Base-by-base conservation (phyloP, 1,140 invertebrate genomes). In the Atta colombica region DNA sequence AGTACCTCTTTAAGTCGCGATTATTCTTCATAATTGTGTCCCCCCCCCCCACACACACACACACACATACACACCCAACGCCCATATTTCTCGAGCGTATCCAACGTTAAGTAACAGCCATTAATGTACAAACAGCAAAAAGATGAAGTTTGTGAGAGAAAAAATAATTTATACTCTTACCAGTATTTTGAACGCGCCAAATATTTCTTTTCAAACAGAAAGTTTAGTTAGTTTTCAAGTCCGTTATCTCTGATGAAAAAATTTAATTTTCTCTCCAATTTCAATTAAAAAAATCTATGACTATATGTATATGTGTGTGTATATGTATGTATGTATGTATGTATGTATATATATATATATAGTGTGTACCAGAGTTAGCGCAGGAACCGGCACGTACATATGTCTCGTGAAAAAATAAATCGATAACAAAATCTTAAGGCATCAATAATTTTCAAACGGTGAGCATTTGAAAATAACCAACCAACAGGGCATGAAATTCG, bases 1-100 rank as follows among this genome's bases (percentile, higher is more conserved):
- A 84, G 80, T 84, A 51, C 55, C 69, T 74, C 69, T 84, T 84
- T 84, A 84, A 84, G 69, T 61, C 25, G 55, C 69, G 80, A 74
- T 69, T 58, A 74, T 21, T 49, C 39, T 4, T 16, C 55, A 39
- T 49, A 35, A 72, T 74, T 63, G 31, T 75, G n/a, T n/a, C n/a
- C n/a, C n/a, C n/a, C n/a, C n/a, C n/a, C n/a, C n/a, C n/a, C 28
- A 31, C 28, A 31, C 28, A 31, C 28, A 31, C 28, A 28, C 28
- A 28, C 55, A 60, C 31, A 3, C 31, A 31, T 2, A 31, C 31
- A 31, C 55, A 60, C 51, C 39, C 66, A 16, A 31, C 35, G 55
- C 14, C 28, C 80, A 51, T 61, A 84, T 63, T 75, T 84, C 39
- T 14, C 69, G 28, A 61, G 18, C 55, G 28, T 74, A n/a, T 51